Conservation (phyloP, 2,797 vertebrate genomes). For the Propithecus perrieri region DNA sequence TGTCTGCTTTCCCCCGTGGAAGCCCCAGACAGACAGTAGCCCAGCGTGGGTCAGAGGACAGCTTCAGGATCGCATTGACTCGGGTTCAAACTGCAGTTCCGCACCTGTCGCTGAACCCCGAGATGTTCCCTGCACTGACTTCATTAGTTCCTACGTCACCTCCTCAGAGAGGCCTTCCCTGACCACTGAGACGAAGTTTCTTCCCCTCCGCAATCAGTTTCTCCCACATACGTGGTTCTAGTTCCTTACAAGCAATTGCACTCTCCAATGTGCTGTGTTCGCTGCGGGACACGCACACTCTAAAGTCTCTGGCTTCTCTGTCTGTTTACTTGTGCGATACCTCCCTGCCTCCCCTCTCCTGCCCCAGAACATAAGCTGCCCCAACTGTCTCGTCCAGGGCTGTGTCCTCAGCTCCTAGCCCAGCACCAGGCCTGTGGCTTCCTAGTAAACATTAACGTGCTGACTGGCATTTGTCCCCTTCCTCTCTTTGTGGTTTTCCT, state of each 20-base stretch:
- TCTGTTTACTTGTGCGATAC: rapidly evolving
- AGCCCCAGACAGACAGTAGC: neutral
- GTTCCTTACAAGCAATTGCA: neutral
- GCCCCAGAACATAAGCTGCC: neutral
- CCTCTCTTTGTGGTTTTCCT: neutral
- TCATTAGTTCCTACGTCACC: neutral
- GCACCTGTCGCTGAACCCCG: neutral
- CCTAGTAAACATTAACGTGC: neutral
- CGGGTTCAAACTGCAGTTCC: neutral
- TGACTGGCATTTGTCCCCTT: rapidly evolving
- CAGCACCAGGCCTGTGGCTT: neutral
- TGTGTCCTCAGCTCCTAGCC: neutral
- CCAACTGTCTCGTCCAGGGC: rapidly evolving
- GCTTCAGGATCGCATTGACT: neutral
- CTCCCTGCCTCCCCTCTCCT: neutral
- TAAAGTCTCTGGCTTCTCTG: neutral
- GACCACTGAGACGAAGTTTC: neutral
- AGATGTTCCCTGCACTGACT: neutral
- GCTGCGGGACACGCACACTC: neutral
- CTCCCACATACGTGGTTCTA: neutral
- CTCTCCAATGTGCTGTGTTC: neutral
- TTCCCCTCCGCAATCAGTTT: neutral
- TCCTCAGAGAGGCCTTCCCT: neutral
- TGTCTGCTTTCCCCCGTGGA: neutral
- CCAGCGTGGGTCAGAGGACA: neutral